phyloP scores from a whole-genome alignment of 2,888 invertebrate species.

The Megamerina dolium region DNA sequence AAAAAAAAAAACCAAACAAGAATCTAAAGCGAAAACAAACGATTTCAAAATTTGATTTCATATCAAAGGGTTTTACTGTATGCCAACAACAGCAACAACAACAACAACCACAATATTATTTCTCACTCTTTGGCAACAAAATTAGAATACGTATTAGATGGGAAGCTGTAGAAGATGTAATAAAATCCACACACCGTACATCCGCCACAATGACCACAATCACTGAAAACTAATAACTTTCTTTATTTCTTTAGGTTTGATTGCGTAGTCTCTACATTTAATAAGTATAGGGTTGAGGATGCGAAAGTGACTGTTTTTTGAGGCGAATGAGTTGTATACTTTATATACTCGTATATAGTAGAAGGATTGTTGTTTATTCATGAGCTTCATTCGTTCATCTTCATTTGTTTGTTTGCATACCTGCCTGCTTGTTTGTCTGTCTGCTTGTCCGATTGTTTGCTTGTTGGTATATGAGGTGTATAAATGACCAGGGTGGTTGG shows the following conservation, averaged over 20 bases:
- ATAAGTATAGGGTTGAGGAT: background rate
- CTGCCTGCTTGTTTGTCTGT: background rate
- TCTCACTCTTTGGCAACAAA: too few species aligned
- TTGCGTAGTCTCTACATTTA: background rate
- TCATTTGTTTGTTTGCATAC: background rate
- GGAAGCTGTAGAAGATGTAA: background rate
- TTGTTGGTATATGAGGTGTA: background rate
- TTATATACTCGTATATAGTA: too few species aligned
- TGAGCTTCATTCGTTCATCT: constrained; percentile 33
- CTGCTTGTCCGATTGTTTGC: constrained; percentile 1
- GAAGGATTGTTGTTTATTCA: constrained; percentile 36
- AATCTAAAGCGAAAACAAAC: too few species aligned
- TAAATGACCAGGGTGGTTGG: background rate
- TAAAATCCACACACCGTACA: background rate
- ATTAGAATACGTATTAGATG: too few species aligned
- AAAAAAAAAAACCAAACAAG: background rate
- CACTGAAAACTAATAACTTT: constrained; percentile 38
- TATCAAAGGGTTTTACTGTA: constrained; percentile 9
- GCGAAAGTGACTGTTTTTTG: too few species aligned
- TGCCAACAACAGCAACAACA: background rate
- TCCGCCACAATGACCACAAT: constrained; percentile 20
- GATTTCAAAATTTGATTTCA: constrained; percentile 9
- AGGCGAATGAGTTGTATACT: constrained; percentile 1
- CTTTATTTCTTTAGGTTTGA: constrained; percentile 3
- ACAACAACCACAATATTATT: too few species aligned